Evolutionary conservation across 2,113 vertebrate species (phyloP).

Genomic region (Scatophagus argus): DNA sequence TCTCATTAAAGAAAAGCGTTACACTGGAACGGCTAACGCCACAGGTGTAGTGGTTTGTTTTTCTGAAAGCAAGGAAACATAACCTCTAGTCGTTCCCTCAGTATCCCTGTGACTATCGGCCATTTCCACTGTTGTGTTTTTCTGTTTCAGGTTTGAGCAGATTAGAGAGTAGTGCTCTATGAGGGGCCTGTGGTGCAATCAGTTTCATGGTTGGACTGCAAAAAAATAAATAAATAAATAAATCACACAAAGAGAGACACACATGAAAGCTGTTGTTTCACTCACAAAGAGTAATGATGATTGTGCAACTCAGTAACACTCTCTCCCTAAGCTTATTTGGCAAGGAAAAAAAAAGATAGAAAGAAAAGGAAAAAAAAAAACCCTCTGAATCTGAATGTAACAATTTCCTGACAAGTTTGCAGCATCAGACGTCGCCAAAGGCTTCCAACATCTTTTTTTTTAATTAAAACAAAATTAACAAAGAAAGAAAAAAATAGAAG

Average conservation of each 20-base stretch:
- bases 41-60: slow-evolving; percentile 16
- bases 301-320: slow-evolving; percentile 18
- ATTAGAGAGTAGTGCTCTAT: slow-evolving; percentile 50
- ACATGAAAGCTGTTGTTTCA: slow-evolving; percentile 47
- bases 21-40: slow-evolving; percentile 13
- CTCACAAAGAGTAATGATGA: slow-evolving; percentile 42
- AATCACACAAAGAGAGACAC: slow-evolving; percentile 23
- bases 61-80: slow-evolving; percentile 19
- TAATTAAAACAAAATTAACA: no score
- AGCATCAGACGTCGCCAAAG: no score
- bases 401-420: no score
- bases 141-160: slow-evolving; percentile 53
- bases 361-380: neutral
- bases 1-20: slow-evolving; percentile 47
- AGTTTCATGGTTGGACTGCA: slow-evolving; percentile 54
- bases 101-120: slow-evolving; percentile 19
- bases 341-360: neutral
- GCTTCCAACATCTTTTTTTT: no score
- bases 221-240: no score
- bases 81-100: slow-evolving; percentile 6
- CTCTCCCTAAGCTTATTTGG: neutral
- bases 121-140: slow-evolving; percentile 34
- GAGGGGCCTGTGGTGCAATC: slow-evolving; percentile 51
- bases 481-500: neutral
- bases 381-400: no score